Evolutionary conservation across 2,888 invertebrate genomes (phyloP).

Genomic region (Troilus luridus): DNA sequence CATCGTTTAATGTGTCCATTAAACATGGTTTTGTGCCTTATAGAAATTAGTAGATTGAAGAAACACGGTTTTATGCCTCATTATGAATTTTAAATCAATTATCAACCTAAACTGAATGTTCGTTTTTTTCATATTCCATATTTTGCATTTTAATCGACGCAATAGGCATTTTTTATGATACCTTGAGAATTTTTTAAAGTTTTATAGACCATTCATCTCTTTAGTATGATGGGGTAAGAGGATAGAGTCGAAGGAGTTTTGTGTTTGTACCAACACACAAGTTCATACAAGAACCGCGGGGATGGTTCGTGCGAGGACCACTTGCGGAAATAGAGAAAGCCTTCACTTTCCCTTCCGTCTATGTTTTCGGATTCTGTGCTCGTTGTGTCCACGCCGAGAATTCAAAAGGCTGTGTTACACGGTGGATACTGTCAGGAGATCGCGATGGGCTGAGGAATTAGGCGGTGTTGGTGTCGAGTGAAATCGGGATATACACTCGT

Average conservation of each 20-base stretch:
- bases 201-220: background rate
- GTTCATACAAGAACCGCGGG: background rate
- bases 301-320: slow-evolving; percentile 6
- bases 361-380: slow-evolving; percentile 33
- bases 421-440: slow-evolving; percentile 6
- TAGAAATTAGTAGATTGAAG: too few species aligned
- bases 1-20: too few species aligned
- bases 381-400: slow-evolving; percentile 6
- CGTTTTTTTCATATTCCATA: too few species aligned
- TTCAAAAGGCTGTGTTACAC: slow-evolving; percentile 9
- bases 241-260: background rate
- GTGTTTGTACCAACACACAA: background rate
- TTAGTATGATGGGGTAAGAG: background rate
- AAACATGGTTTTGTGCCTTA: too few species aligned
- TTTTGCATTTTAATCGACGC: background rate
- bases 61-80: too few species aligned
- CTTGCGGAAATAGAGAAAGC: slow-evolving; percentile 36
- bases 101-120: too few species aligned
- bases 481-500: background rate
- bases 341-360: slow-evolving; percentile 22
- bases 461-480: background rate
- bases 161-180: too few species aligned
- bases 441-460: background rate
- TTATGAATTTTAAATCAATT: too few species aligned
- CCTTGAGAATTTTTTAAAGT: background rate